phyloP scores from a whole-genome alignment of 2,888 invertebrate species.

The Dryocosmus kuriphilus region DNA sequence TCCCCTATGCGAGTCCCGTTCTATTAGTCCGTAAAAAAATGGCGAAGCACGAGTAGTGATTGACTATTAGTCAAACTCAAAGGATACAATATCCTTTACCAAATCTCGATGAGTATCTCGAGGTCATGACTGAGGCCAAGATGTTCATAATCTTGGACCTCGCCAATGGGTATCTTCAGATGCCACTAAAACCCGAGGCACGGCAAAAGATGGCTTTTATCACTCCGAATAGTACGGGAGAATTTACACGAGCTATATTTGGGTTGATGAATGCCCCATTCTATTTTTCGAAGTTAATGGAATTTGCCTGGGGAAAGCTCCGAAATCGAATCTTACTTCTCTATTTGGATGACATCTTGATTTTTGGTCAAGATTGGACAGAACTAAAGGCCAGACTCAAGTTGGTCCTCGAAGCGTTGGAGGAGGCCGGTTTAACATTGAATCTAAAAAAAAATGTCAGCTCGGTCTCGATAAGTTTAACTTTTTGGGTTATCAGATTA shows the following conservation, averaged over 20 bases:
- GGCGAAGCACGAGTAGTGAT: conserved; percentile 55
- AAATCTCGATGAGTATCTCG: too few relatives aligned
- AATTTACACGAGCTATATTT: too few relatives aligned
- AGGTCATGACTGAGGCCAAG: too few relatives aligned
- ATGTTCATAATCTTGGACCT: too few relatives aligned
- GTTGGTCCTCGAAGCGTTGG: conserved; percentile 32
- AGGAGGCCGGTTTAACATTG: conserved; percentile 41
- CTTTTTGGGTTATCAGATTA: conserved; percentile 15
- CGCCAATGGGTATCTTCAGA: conserved; percentile 37
- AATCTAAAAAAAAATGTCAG: conserved; percentile 31
- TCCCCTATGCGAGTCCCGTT: too few relatives aligned
- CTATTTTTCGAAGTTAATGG: too few relatives aligned
- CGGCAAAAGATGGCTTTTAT: too few relatives aligned
- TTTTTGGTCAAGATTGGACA: conserved; percentile 32
- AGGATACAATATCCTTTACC: too few relatives aligned
- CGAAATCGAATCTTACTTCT: conserved; percentile 37
- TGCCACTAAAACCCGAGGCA: conserved; percentile 52
- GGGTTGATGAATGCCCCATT: too few relatives aligned
- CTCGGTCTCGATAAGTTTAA: conserved; percentile 31
- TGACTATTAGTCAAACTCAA: conserved; percentile 52
- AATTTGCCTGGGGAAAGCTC: conserved; percentile 27
- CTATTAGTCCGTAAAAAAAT: conserved; percentile 51
- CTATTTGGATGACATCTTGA: conserved; percentile 45
- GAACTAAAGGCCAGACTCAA: conserved; percentile 39
- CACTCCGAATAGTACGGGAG: conserved; percentile 58